Evolutionary conservation across 2,797 vertebrate genomes (phyloP), one percentile per base, ranked within the genome.

Genomic region (Intellagama lesueurii): DNA sequence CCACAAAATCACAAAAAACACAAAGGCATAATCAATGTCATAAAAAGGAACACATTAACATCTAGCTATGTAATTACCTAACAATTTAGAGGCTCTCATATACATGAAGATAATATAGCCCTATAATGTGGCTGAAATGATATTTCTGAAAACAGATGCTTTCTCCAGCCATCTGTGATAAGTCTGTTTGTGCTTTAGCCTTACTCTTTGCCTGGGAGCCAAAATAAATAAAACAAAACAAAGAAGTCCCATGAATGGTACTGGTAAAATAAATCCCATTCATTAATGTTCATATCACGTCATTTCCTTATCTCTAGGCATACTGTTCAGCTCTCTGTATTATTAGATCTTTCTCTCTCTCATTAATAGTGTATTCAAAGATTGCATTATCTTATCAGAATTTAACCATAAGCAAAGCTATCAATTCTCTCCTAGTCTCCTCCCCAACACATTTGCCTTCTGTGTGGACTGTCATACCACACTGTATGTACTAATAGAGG

Each of bases 121-220:
- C 91, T 92, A 4, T 89, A 88, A 92, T 81, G 5, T 87, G 88
- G 76, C 52, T 88, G 40, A 82, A 87, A 91, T n/a, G n/a, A n/a
- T 92, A 93, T 92, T 94, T 95, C 85, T 90, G 92, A 92, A 95
- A 94, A 90, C 93, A 96, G 90, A 95, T 93, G 91, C 81, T 93
- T 93, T 83, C 69, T 92, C 28, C 49, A 90, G 70, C 90, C 91
- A 77, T 92, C 91, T 90, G 87, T 91, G 88, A 84, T 90, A 86
- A 68, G 81, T 85, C 26, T 95, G 24, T 88, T 90, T 94, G 89
- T 92, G 89, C n/a, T 73, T 1, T 1, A 92, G 73, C 16, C 68
- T 91, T 91, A 78, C 87, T 93, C 68, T 87, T 89, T 94, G 85
- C 64, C 60, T 93, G 87, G 81, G 92, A 94, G 91, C 68, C 77